Conservation (phyloP, 2,113 vertebrate genomes). For the Nannospalax galili region DNA sequence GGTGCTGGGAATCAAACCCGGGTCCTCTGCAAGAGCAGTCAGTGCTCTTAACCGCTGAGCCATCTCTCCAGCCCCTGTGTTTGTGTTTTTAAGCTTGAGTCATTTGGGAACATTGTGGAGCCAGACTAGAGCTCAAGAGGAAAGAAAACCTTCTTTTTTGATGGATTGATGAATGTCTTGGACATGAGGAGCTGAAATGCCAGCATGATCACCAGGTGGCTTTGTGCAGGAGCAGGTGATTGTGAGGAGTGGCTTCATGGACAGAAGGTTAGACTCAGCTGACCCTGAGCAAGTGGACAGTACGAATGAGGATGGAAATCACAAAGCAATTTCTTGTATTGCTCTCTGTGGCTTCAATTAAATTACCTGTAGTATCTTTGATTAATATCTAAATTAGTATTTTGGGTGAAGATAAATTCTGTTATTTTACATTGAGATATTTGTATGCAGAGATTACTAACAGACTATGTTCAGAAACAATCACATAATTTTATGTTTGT, state of each 20-base stretch:
- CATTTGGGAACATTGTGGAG: not conserved
- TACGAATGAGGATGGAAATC: not conserved
- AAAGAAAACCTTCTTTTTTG: not conserved
- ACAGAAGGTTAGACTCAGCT: not conserved
- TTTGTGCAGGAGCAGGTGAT: not conserved
- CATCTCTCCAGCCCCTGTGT: too few species aligned
- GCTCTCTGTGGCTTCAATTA: constrained; percentile 29
- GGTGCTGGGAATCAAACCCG: too few species aligned
- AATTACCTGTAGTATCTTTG: not conserved
- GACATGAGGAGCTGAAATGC: not conserved
- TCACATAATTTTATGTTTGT: constrained; percentile 12
- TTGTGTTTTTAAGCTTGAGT: not conserved
- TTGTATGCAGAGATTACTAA: constrained; percentile 37
- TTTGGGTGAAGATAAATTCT: not conserved
- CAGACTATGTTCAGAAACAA: constrained; percentile 25
- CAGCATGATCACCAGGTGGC: not conserved
- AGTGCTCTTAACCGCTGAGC: too few species aligned
- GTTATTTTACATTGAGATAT: constrained; percentile 25
- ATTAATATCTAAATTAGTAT: constrained; percentile 20
- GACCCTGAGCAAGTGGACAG: not conserved
- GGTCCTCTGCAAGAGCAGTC: too few species aligned
- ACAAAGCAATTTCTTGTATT: not conserved
- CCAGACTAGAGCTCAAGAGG: not conserved
- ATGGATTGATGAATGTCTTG: not conserved
- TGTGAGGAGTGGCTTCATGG: not conserved